Base-by-base conservation (phyloP, 2,797 vertebrate species). In the Pitangus sulphuratus region DNA sequence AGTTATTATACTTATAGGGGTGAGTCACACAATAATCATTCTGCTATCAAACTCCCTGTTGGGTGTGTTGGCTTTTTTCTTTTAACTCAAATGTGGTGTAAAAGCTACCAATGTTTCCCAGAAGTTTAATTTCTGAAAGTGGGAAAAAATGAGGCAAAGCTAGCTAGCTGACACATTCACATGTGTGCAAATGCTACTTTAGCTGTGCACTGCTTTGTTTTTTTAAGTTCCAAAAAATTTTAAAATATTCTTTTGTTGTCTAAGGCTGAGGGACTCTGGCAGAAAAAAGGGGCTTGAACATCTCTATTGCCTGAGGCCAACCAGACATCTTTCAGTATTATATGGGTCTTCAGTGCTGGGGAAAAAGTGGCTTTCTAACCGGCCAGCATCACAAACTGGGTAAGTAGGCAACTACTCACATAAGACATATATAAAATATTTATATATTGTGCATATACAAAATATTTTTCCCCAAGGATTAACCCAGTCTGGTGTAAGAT, bases 1-100 rank as follows among this genome's bases (percentile, higher is more conserved):
- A 11, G 31, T 64, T 84, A 70, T 87, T 91, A 31, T 64, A 61
- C 54, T 85, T 82, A 69, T 2, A 84, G n/a, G 54, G 2, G 40
- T 91, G 89, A 96, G 82, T 94, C 89, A 93, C 68, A 75, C 31
- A 90, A 66, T 81, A 95, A 81, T 75, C 28, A 86, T 94, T 56
- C 76, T 91, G 56, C 69, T 90, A 86, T 86, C 87, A 81, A 71
- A 79, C 75, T 94, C 42, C 84, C 25, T 58, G 31, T 83, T 76
- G 82, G 65, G 62, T 64, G 79, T 86, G 76, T 78, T 72, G 25
- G 1, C 3, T 64, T 89, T 83, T 42, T 61, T 37, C 30, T 87
- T 78, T 47, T 50, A 80, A 76, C n/a, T 92, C 40, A 53, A 69
- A 71, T 56, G 33, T 81, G 16, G 30, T 28, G 12, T 72, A 65